phyloP scores from a whole-genome alignment of 2,888 invertebrate genomes.

The Timema cristinae region DNA sequence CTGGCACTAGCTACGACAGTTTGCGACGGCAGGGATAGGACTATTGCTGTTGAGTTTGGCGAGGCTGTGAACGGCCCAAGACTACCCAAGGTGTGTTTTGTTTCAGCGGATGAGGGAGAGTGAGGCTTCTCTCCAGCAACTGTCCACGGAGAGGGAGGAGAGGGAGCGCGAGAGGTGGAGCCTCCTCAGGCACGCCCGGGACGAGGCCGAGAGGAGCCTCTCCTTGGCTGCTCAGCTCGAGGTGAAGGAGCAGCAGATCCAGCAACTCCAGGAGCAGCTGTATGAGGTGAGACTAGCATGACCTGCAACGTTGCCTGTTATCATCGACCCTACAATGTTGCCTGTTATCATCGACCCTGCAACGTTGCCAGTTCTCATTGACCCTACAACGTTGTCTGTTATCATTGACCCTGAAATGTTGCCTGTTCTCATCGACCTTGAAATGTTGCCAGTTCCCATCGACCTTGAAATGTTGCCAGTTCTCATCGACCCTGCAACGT shows the following conservation, averaged over 20 bases:
- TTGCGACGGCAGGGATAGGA: no score
- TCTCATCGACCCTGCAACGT: not conserved
- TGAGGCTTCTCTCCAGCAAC: constrained; percentile 62
- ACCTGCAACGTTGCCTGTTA: not conserved
- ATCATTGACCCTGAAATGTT: not conserved
- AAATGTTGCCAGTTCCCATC: no score
- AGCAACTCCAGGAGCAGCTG: constrained; percentile 80
- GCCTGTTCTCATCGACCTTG: no score
- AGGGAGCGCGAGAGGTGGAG: constrained; percentile 87
- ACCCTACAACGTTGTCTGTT: no score
- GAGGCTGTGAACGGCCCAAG: not conserved
- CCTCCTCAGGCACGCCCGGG: constrained; percentile 78
- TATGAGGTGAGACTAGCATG: constrained; percentile 60
- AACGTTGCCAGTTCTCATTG: no score
- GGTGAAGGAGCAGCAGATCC: constrained; percentile 78
- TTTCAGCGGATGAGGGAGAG: constrained; percentile 71
- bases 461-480: no score
- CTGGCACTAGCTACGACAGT: no score
- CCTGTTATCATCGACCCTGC: no score
- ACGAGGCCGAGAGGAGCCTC: constrained; percentile 84
- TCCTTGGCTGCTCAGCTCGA: constrained; percentile 84
- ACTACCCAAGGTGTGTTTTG: constrained; percentile 11
- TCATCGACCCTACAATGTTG: no score
- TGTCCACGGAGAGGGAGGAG: constrained; percentile 61
- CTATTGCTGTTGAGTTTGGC: no score